A percentile compares a stretch with the other conserved stretches of the same genome.
phyloP scores from a whole-genome alignment of 1,140 invertebrate genomes.

The Parapsyche elsis region DNA sequence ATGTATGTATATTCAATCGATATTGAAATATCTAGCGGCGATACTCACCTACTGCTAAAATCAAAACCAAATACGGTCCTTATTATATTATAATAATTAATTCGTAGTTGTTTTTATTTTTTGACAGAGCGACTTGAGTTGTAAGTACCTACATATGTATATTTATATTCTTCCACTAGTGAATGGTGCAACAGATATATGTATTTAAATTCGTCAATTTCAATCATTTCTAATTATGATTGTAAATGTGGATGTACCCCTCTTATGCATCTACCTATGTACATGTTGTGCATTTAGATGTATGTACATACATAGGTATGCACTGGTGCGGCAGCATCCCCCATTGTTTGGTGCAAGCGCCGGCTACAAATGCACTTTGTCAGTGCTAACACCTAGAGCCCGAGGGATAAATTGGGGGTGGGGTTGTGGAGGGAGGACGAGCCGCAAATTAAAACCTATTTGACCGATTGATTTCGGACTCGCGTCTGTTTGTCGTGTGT shows the following conservation, averaged over 20 bases:
- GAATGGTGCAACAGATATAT: no score
- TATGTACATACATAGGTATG: not conserved
- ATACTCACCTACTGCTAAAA: no score
- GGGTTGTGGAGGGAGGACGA: not conserved
- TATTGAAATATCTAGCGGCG: no score
- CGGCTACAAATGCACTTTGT: slow-evolving; percentile 47
- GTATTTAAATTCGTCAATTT: not conserved
- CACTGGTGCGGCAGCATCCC: not conserved
- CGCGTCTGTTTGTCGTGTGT: not conserved
- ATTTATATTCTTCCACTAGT: no score
- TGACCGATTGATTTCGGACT: not conserved
- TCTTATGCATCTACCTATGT: not conserved
- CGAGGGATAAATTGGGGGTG: not conserved
- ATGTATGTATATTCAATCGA: no score
- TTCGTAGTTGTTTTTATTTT: no score
- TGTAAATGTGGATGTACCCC: not conserved
- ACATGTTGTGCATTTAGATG: not conserved
- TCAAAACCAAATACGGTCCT: no score
- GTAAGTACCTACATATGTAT: no score
- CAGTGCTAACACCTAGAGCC: slow-evolving; percentile 35
- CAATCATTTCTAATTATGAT: not conserved
- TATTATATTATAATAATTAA: no score
- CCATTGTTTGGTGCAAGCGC: slow-evolving; percentile 9
- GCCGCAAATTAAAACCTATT: slow-evolving; percentile 28
- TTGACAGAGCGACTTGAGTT: no score